These are phyloP conservation scores for Myiotriccus ornatus DNA, from an alignment of 2,797 vertebrate genomes.

Conservation along the genomic window DNA sequence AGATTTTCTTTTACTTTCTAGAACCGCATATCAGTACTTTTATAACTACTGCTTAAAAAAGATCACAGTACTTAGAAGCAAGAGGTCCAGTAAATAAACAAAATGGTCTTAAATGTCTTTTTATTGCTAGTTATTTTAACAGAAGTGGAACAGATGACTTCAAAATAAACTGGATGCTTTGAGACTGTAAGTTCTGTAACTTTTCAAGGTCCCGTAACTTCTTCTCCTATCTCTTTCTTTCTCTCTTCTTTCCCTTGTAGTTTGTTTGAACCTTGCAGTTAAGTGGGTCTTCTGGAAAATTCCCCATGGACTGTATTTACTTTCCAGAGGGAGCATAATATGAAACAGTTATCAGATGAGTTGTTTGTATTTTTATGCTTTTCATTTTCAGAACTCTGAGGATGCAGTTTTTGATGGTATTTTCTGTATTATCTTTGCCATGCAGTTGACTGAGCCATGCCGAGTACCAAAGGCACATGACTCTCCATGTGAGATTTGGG, in stretches of 20 bases:
- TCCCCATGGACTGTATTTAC: not conserved
- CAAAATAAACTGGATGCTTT: not conserved
- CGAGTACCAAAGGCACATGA: not conserved
- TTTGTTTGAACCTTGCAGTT: not conserved
- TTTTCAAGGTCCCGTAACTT: not conserved
- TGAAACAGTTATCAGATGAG: not conserved
- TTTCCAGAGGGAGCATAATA: not conserved
- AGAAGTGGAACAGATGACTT: not conserved
- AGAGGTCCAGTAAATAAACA: not conserved
- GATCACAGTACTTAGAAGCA: not conserved
- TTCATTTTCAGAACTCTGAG: not conserved
- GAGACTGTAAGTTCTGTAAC: not conserved
- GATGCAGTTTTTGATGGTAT: not conserved
- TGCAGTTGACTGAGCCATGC: not conserved
- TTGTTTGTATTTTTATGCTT: slow-evolving; percentile 5
- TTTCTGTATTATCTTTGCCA: slow-evolving; percentile 36
- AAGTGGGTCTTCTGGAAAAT: not conserved
- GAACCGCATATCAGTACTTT: not conserved
- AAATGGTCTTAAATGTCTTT: not conserved
- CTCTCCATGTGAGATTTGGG: slow-evolving; percentile 4
- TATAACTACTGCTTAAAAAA: not conserved
- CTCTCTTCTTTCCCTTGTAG: not conserved
- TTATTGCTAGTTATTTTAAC: not conserved
- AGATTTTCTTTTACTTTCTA: not conserved
- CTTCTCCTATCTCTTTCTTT: not conserved